A percentile compares a stretch with the other conserved stretches of the same genome.
phyloP scores from a whole-genome alignment of 1,140 invertebrate species.

The Oryctes rhinoceros region DNA sequence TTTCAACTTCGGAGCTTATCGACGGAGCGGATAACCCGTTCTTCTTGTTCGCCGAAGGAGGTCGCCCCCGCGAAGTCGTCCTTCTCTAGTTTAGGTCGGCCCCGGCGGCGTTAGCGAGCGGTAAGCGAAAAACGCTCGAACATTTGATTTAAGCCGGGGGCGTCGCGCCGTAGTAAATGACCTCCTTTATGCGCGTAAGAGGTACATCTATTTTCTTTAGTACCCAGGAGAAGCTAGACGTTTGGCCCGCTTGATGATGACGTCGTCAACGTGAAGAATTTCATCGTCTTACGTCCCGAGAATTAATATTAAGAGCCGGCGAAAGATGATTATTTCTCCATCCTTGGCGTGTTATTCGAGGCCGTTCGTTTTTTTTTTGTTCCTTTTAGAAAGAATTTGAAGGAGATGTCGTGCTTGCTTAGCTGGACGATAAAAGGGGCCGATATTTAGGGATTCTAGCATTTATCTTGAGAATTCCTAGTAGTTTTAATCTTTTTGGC shows the following conservation, averaged over 20 bases:
- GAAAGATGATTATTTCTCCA: too few species aligned
- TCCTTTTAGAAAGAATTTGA: too few species aligned
- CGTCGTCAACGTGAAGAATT: background rate
- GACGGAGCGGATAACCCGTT: background rate
- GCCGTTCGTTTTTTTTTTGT: too few species aligned
- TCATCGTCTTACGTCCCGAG: background rate
- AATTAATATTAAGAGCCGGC: too few species aligned
- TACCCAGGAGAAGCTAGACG: background rate
- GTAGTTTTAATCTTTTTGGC: too few species aligned
- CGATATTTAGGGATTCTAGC: too few species aligned
- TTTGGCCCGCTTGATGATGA: background rate
- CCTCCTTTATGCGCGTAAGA: constrained; percentile 8
- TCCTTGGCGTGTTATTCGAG: too few species aligned
- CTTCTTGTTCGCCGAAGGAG: background rate
- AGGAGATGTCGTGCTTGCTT: too few species aligned
- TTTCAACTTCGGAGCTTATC: background rate
- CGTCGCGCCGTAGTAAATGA: background rate
- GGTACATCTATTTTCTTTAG: background rate
- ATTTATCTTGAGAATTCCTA: too few species aligned
- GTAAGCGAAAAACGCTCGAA: background rate
- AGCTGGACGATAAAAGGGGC: too few species aligned
- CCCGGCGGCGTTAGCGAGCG: background rate
- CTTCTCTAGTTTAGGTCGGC: background rate
- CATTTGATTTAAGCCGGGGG: background rate
- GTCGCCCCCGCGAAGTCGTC: background rate